A percentile compares a stretch with the other conserved stretches of the same genome.
phyloP scores from a whole-genome alignment of 2,888 invertebrate species.

The Rugalucina vietnamica region DNA sequence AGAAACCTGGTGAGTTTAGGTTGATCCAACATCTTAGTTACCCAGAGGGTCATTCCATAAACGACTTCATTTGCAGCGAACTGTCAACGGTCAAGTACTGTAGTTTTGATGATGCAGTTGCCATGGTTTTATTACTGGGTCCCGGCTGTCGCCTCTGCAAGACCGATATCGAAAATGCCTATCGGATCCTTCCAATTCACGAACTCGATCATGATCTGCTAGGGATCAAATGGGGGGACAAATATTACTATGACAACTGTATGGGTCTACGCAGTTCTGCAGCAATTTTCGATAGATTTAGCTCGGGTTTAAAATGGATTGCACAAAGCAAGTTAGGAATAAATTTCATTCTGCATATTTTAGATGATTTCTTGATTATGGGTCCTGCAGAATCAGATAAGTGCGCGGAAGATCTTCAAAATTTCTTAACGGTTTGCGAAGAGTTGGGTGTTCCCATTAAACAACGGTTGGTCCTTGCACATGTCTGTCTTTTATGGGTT shows the following conservation, averaged over 20 bases:
- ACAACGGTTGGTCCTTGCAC: slow-evolving; percentile 12
- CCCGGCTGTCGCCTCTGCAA: slow-evolving; percentile 23
- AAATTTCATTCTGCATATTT: slow-evolving; percentile 22
- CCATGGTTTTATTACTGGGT: slow-evolving; percentile 3
- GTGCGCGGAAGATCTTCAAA: slow-evolving; percentile 5
- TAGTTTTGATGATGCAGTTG: slow-evolving; percentile 35
- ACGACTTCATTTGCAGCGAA: slow-evolving; percentile 21
- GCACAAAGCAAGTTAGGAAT: slow-evolving; percentile 5
- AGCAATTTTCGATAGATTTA: slow-evolving; percentile 45
- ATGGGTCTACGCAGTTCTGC: slow-evolving; percentile 30
- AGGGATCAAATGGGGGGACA: slow-evolving; percentile 32
- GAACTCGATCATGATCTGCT: slow-evolving; percentile 34
- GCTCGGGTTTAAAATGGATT: slow-evolving; percentile 31
- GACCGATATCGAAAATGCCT: slow-evolving; percentile 39
- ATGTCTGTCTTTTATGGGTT: slow-evolving; percentile 29
- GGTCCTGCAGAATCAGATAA: neutral
- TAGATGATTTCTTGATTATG: slow-evolving; percentile 39
- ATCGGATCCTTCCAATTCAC: slow-evolving; percentile 38
- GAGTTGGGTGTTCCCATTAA: slow-evolving; percentile 40
- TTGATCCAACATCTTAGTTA: slow-evolving; percentile 40
- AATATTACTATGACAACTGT: slow-evolving; percentile 43
- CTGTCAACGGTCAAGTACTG: slow-evolving; percentile 1
- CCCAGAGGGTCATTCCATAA: slow-evolving; percentile 35
- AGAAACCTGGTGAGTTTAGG: slow-evolving; percentile 18
- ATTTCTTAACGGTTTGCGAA: slow-evolving; percentile 14